Evolutionary conservation across 2,113 vertebrate species (phyloP).

Genomic region (Lampris megalopsis): DNA sequence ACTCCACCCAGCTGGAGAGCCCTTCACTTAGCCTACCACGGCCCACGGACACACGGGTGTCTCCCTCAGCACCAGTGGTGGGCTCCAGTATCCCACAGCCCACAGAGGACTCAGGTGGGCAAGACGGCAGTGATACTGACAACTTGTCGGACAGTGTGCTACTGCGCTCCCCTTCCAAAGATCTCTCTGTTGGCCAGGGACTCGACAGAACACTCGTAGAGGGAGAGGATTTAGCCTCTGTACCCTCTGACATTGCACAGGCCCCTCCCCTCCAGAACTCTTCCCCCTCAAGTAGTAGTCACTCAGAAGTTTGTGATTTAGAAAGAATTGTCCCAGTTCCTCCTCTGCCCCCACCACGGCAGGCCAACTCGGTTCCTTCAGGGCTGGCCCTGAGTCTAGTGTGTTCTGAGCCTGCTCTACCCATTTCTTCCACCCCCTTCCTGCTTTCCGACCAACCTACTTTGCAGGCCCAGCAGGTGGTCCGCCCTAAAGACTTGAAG

Average conservation of each 20-base stretch:
- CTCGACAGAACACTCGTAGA: conserved; percentile 85
- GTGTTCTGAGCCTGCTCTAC: conserved; percentile 81
- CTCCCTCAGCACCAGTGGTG: conserved; percentile 48
- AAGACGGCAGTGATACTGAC: conserved; percentile 86
- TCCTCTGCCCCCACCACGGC: conserved; percentile 83
- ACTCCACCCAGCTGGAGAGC: conserved; percentile 91
- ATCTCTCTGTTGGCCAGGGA: conserved; percentile 79
- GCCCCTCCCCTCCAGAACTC: conserved; percentile 76
- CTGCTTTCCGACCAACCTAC: conserved; percentile 77
- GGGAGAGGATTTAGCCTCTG: conserved; percentile 77
- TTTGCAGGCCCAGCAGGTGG: conserved; percentile 84
- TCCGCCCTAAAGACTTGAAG: conserved; percentile 90
- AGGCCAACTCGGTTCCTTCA: conserved; percentile 80
- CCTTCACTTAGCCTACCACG: conserved; percentile 81
- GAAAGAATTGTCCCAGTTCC: conserved; percentile 70
- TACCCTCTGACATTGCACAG: conserved; percentile 65
- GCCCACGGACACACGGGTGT: conserved; percentile 45
- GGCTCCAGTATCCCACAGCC: conserved; percentile 40
- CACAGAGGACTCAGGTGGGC: conserved; percentile 56
- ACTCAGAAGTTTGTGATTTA: conserved; percentile 78
- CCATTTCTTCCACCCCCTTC: conserved; percentile 80
- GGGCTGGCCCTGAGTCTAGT: conserved; percentile 81
- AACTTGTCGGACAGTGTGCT: conserved; percentile 86
- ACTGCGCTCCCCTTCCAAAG: conserved; percentile 83
- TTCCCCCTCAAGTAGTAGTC: conserved; percentile 83